A percentile compares a stretch with the other conserved stretches of the same genome.
These are phyloP conservation scores for Malthinus seriepunctatus DNA, from an alignment of 2,888 invertebrate species.

Conservation along the genomic window DNA sequence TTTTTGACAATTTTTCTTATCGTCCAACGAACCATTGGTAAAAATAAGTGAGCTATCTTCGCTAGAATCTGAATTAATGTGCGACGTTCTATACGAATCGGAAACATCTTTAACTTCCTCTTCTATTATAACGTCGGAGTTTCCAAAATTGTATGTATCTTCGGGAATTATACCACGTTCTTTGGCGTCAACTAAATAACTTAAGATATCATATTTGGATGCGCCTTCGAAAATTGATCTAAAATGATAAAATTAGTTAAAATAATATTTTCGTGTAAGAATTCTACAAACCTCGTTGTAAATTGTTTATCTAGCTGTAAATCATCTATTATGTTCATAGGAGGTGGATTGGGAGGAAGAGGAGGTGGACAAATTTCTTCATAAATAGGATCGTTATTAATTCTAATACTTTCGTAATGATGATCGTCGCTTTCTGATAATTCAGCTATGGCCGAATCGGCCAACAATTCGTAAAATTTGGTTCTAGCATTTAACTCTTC, in stretches of 20 bases:
- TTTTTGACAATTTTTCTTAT: conserved; percentile 61
- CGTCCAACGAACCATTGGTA: conserved; percentile 62
- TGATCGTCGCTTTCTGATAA: conserved; percentile 70
- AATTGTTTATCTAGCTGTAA: conserved; percentile 72
- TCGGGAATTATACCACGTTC: conserved; percentile 73
- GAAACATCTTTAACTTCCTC: conserved; percentile 63
- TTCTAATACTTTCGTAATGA: conserved; percentile 72
- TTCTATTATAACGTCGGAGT: conserved; percentile 54
- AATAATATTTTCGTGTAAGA: neutral
- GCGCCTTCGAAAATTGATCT: conserved; percentile 77
- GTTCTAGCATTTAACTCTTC: conserved; percentile 67
- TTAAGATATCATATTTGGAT: conserved; percentile 87
- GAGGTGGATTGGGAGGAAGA: conserved; percentile 77
- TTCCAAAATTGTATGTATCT: conserved; percentile 66
- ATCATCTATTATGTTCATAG: conserved; percentile 64
- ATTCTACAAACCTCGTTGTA: conserved; percentile 58
- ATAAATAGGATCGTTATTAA: conserved; percentile 74
- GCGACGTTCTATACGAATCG: conserved; percentile 71
- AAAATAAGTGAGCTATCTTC: conserved; percentile 77
- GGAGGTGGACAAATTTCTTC: conserved; percentile 83
- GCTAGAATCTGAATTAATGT: conserved; percentile 81
- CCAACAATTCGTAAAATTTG: conserved; percentile 74
- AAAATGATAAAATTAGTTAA: conserved; percentile 21
- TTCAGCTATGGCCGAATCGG: conserved; percentile 71
- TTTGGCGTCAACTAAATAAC: conserved; percentile 86